Conservation (phyloP, 2,113 vertebrate species). For the Motacilla alba region DNA sequence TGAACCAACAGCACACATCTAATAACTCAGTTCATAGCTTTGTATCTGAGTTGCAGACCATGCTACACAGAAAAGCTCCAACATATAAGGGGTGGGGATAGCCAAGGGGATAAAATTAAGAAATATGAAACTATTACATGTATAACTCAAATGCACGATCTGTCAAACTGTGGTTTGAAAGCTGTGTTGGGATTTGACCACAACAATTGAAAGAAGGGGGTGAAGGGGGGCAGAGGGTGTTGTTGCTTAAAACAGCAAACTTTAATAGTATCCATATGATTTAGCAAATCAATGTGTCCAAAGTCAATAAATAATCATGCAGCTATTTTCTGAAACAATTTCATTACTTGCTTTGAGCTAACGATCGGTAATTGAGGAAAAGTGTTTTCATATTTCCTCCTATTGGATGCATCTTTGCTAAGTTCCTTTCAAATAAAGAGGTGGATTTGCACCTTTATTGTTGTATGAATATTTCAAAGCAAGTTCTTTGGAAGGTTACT, state of each 20-base stretch:
- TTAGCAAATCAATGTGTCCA: conserved; percentile 72
- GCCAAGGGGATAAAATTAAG: not conserved
- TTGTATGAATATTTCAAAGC: conserved; percentile 24
- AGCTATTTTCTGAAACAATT: conserved; percentile 74
- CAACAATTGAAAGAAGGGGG: conserved; percentile 60
- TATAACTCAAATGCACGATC: conserved; percentile 20
- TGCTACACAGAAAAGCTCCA: conserved; percentile 32
- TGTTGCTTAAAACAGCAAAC: conserved; percentile 73
- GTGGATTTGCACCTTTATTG: conserved; percentile 6
- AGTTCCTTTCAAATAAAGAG: conserved; percentile 16
- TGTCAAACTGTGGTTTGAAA: conserved; percentile 64
- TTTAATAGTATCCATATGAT: conserved; percentile 78
- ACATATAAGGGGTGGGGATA: not conserved
- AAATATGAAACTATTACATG: conserved; percentile 51
- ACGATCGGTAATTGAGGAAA: conserved; percentile 48
- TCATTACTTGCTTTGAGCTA: conserved; percentile 68
- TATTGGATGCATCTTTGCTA: not conserved
- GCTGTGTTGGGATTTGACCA: conserved; percentile 64
- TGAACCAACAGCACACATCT: not conserved
- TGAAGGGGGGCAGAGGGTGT: not conserved
- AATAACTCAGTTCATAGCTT: conserved; percentile 16
- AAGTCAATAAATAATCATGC: conserved; percentile 77
- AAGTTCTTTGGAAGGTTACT: conserved; percentile 25
- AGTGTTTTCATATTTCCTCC: conserved; percentile 45
- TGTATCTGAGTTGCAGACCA: not conserved